Base-by-base conservation (phyloP, 2,113 vertebrate species). In the Cololabis saira region DNA sequence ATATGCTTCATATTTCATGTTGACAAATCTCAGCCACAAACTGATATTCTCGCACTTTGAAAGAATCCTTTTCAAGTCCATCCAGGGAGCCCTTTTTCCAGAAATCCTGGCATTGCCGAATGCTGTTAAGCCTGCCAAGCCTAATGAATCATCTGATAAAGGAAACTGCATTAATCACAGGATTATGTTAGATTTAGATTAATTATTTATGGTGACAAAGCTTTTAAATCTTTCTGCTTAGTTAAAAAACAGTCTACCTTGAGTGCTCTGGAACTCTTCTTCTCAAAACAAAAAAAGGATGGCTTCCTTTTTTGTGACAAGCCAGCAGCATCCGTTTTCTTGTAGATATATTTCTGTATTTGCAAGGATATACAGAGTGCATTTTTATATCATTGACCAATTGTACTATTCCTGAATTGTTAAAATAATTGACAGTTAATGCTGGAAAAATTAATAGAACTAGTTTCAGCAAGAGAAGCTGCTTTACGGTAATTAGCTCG, bases 61-160 rank as follows among this genome's bases (percentile, higher is more conserved):
- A 67, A 61, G 63, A 85, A 85, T 87, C 51, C 53, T 45, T 89
- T 85, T 87, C 45, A 79, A 78, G 83, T 37, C 2, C 51, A 16
- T 80, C 87, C 76, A 82, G 59, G 64, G 43, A 53, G 1, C 3
- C 14, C 68, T 58, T 33, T 80, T 77, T 71, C 19, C 47, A 41
- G n/a, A 14, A 16, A 54, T 51, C 13, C 42, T 64, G 57, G 19
- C 66, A 19, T 66, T 67, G 60, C 42, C 68, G 72, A 71, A 64
- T 42, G 45, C 19, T 58, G 47, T 30, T 58, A 41, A 5, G 14
- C 16, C 49, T 77, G 71, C 72, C 74, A 80, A 70, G 43, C 15
- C 56, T 68, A 83, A 84, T 54, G 47, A 74, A 76, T 75, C 60
- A 73, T 69, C 67, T 71, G 67, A 78, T 79, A 84, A 85, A 79